Conservation (phyloP, 2,113 vertebrate species). For the Syngnathus typhle region DNA sequence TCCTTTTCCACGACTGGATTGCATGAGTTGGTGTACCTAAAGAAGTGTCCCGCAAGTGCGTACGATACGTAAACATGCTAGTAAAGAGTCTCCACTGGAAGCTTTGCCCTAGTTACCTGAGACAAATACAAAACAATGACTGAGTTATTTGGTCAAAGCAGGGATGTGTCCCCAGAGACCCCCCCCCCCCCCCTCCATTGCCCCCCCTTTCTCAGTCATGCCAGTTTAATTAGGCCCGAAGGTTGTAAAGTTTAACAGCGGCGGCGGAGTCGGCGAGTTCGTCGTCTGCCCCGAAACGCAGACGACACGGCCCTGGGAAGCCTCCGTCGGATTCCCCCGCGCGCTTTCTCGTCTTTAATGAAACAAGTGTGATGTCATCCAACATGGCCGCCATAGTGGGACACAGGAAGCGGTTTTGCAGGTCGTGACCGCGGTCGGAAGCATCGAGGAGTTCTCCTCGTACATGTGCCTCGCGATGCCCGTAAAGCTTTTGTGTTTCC, state of each 20-base stretch:
- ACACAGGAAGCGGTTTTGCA: neutral
- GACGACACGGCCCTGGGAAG: neutral
- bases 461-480: neutral
- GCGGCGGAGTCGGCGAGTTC: constrained; percentile 42
- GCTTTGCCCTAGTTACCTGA: neutral
- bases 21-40: neutral
- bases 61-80: neutral
- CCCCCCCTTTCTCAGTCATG: constrained; percentile 19
- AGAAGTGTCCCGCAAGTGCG: neutral
- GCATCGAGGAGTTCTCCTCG: constrained; percentile 2
- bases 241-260: constrained; percentile 55
- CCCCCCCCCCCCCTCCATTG: neutral
- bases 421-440: constrained; percentile 10
- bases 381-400: neutral
- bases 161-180: constrained; percentile 14
- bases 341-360: neutral
- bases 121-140: neutral
- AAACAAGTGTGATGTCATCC: neutral
- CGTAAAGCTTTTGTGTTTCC: constrained; percentile 55
- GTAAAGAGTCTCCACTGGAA: neutral
- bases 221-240: constrained; percentile 55
- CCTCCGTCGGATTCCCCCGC: neutral
- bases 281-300: neutral
- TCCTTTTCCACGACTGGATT: neutral
- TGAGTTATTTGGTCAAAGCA: constrained; percentile 5